phyloP scores from a whole-genome alignment of 2,113 vertebrate species.

The Etia nguti region DNA sequence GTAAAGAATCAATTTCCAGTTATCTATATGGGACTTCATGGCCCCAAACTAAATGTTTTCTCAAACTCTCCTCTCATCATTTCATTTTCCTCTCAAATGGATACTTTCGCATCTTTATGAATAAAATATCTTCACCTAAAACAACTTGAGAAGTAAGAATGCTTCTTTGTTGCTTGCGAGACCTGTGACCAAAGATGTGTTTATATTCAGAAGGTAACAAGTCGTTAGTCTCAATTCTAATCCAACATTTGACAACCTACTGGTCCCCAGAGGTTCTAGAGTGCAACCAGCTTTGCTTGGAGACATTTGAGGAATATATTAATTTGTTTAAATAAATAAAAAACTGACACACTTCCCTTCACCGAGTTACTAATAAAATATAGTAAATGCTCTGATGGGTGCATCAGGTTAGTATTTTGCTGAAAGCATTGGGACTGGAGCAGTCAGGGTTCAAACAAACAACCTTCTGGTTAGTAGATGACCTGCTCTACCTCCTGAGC shows the following conservation, averaged over 20 bases:
- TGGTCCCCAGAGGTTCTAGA: rapidly evolving
- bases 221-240: rapidly evolving
- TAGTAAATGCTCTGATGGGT: background rate
- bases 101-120: background rate
- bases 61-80: background rate
- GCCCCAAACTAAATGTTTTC: background rate
- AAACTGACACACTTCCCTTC: background rate
- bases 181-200: background rate
- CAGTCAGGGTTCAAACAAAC: background rate
- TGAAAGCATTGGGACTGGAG: no score
- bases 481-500: background rate
- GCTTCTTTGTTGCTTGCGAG: background rate
- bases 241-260: background rate
- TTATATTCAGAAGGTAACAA: background rate
- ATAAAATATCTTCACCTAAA: background rate
- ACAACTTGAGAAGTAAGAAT: background rate
- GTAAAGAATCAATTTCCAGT: background rate
- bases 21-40: background rate
- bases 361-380: background rate
- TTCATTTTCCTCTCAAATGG: background rate
- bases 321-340: background rate
- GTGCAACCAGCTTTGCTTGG: background rate
- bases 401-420: background rate
- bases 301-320: background rate
- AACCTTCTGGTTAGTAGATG: background rate